Base-by-base conservation (phyloP, 2,888 invertebrate genomes). In the Omphaloscelis lunosa region DNA sequence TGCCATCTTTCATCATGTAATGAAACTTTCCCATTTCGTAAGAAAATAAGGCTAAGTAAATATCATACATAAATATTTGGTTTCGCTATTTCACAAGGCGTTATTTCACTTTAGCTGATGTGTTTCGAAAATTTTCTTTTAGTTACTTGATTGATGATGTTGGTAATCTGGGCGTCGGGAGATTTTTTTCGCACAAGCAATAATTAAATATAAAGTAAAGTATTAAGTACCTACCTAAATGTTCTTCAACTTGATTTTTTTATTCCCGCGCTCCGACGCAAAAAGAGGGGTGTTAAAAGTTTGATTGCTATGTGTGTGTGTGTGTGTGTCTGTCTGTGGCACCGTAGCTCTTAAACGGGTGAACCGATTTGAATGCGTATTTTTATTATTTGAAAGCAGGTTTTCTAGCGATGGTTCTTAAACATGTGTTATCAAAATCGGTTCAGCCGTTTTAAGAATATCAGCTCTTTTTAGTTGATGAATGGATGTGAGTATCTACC, bases 1-100 rank as follows among this genome's bases (percentile, higher is more conserved):
- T 65, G 56, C 51, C 75, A 51, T 58, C 65, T 56, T 72, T 72
- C 75, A 72, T n/a, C 71, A 15, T 39, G 45, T 82, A 79, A 75
- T 79, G 79, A 75, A 82, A 82, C 79, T 75, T 82, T 82, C 62
- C 72, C 82, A 82, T 82, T 75, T 82, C 79, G 39, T 72, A 72
- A 82, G 79, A 75, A 82, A 79, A 82, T 82, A 82, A 51, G 51
- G 34, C 45, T 66, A 67, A 81, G 72, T 77, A 82, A 82, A 82
- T 73, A 78, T 73, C 71, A 66, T 73, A 74, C 20, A 34, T 74
- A 79, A 79, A 79, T 79, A 79, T 81, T 81, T 66, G 53, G 66
- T 69, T n/a, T 39, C 71, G 78, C 58, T 77, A 77, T 70, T 82
- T 78, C 72, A 56, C 53, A 29, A 62, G 53, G 73, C 70, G n/a